These are phyloP conservation scores for Ranitomeya imitator DNA, from an alignment of 2,113 vertebrate species.

Conservation along the genomic window DNA sequence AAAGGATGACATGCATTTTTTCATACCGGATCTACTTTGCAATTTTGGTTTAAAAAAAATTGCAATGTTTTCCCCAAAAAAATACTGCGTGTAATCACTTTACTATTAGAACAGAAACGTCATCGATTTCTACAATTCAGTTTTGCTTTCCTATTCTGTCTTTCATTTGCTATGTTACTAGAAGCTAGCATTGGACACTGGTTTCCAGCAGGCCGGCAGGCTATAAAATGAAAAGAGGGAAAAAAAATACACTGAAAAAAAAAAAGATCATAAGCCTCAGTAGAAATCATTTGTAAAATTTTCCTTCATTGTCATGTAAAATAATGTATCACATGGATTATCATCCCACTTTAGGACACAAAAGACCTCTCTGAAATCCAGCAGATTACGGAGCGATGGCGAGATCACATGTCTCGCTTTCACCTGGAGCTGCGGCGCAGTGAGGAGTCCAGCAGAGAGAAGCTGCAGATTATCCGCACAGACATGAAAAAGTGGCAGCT, in stretches of 20 bases:
- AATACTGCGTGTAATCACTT: too few relatives aligned
- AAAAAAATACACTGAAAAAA: too few relatives aligned
- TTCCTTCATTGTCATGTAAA: not conserved
- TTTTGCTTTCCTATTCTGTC: not conserved
- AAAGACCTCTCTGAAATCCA: slow-evolving; percentile 73
- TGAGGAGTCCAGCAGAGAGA: slow-evolving; percentile 68
- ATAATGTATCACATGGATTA: not conserved
- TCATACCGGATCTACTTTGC: too few relatives aligned
- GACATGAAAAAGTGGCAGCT: slow-evolving; percentile 70
- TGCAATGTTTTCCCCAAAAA: too few relatives aligned
- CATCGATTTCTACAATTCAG: not conserved
- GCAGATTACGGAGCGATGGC: slow-evolving; percentile 72
- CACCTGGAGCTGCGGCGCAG: slow-evolving; percentile 66
- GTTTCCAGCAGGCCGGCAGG: too few relatives aligned
- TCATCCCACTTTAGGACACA: slow-evolving; percentile 71
- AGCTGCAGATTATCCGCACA: slow-evolving; percentile 63
- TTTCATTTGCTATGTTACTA: too few relatives aligned
- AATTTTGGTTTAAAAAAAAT: too few relatives aligned
- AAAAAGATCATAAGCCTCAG: not conserved
- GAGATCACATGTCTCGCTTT: slow-evolving; percentile 63
- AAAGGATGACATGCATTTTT: too few relatives aligned
- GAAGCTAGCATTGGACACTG: too few relatives aligned
- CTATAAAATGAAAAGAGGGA: too few relatives aligned
- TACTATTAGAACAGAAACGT: not conserved
- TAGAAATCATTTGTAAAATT: not conserved